Conservation (phyloP, 1,140 invertebrate species). For the Sipha flava region DNA sequence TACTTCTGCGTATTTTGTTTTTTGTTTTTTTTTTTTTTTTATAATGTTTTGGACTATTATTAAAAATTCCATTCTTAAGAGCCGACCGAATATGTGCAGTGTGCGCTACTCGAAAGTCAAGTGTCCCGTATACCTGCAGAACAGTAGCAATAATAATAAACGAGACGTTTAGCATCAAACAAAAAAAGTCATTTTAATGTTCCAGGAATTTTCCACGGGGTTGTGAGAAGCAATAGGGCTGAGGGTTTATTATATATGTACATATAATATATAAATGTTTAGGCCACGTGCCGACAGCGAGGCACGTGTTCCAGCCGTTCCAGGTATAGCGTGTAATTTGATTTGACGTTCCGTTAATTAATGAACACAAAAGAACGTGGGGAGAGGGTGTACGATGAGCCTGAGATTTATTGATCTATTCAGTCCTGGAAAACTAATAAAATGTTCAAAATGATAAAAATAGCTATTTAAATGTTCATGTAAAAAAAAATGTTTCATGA, state of each 20-base stretch:
- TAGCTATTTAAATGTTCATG: not conserved
- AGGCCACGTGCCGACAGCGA: not conserved
- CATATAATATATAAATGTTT: not conserved
- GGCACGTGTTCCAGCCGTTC: constrained; percentile 16
- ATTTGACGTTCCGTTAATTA: constrained; percentile 30
- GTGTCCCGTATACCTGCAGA: not conserved
- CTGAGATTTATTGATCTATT: not conserved
- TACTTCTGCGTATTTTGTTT: not conserved
- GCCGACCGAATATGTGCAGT: not conserved
- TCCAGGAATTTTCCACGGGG: constrained; percentile 6
- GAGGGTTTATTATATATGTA: not conserved
- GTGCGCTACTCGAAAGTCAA: constrained; percentile 1
- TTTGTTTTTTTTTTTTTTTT: not conserved
- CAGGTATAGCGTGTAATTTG: constrained; percentile 12
- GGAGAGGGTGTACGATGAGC: not conserved
- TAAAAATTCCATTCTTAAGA: constrained; percentile 4
- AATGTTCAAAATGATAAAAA: not conserved
- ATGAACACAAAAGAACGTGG: constrained; percentile 6
- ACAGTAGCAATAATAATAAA: constrained; percentile 1
- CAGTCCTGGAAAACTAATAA: not conserved
- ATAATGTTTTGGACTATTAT: not conserved
- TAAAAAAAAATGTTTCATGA: too few relatives aligned
- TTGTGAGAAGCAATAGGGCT: not conserved
- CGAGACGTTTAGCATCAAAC: constrained; percentile 16
- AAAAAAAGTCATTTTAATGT: constrained; percentile 1